Evolutionary conservation across 2,113 vertebrate species (phyloP).

Genomic region (Sturnira hondurensis): DNA sequence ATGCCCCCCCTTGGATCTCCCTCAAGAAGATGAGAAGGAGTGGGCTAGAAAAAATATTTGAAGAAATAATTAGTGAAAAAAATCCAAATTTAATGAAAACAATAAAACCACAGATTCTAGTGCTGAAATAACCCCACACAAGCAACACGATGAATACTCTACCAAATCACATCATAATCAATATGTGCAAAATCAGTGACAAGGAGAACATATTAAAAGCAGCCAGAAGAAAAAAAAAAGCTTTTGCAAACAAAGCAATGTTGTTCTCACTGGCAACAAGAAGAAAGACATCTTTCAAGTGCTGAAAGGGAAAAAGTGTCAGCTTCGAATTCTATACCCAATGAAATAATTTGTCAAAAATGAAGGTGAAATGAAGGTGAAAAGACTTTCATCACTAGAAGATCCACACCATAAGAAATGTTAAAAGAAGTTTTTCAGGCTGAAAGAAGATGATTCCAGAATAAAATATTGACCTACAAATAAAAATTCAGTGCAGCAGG

Average conservation of each 20-base stretch:
- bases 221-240: not conserved
- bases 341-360: not conserved
- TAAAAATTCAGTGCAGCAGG: not conserved
- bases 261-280: not conserved
- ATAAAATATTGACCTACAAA: not conserved
- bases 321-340: not conserved
- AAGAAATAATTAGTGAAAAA: not conserved
- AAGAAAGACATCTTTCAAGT: not conserved
- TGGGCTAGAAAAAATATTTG: not conserved
- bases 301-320: not conserved
- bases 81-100: not conserved
- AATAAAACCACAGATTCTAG: not conserved
- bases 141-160: not conserved
- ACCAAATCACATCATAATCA: not conserved
- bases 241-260: not conserved
- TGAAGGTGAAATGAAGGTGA: not conserved
- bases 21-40: not conserved
- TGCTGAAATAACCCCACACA: not conserved
- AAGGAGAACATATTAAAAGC: not conserved
- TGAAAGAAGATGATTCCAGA: not conserved
- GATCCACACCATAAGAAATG: not conserved
- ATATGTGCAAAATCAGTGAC: not conserved
- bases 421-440: not conserved
- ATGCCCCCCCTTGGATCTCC: not conserved
- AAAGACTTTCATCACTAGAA: not conserved